Conservation (phyloP, 2,797 vertebrate species). For the Semotilus atromaculatus region DNA sequence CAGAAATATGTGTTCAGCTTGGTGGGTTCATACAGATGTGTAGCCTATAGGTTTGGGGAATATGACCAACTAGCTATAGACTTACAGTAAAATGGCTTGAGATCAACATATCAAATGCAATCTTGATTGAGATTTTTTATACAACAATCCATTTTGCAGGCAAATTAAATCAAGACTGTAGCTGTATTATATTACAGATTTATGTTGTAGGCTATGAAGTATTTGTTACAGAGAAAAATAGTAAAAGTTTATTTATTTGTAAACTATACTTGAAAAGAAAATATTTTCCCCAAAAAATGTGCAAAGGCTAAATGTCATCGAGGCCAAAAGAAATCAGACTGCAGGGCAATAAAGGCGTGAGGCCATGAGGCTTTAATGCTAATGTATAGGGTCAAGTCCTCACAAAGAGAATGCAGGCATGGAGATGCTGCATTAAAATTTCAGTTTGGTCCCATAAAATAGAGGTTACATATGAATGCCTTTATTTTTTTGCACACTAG, state of each 20-base stretch:
- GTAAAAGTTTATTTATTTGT: not conserved
- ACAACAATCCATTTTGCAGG: not conserved
- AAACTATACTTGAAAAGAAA: not conserved
- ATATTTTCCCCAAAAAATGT: not conserved
- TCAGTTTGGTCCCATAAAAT: conserved; percentile 51
- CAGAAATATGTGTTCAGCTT: conserved; percentile 67
- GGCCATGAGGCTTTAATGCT: conserved; percentile 23
- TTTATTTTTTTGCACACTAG: conserved; percentile 49
- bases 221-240: not conserved
- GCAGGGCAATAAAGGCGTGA: not conserved
- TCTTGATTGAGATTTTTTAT: not conserved
- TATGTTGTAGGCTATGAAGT: not conserved
- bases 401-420: not conserved
- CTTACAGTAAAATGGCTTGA: not conserved
- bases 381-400: not conserved
- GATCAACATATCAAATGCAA: not conserved
- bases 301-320: not conserved
- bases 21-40: conserved; percentile 17
- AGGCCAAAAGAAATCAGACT: conserved; percentile 7
- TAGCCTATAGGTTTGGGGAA: not conserved
- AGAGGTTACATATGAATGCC: conserved; percentile 52
- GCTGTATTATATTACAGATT: not conserved
- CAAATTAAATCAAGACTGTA: not conserved
- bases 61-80: conserved; percentile 1
- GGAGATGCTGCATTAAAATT: conserved; percentile 22